These are phyloP conservation scores for Mobula hypostoma DNA, from an alignment of 2,113 vertebrate genomes.

Conservation along the genomic window DNA sequence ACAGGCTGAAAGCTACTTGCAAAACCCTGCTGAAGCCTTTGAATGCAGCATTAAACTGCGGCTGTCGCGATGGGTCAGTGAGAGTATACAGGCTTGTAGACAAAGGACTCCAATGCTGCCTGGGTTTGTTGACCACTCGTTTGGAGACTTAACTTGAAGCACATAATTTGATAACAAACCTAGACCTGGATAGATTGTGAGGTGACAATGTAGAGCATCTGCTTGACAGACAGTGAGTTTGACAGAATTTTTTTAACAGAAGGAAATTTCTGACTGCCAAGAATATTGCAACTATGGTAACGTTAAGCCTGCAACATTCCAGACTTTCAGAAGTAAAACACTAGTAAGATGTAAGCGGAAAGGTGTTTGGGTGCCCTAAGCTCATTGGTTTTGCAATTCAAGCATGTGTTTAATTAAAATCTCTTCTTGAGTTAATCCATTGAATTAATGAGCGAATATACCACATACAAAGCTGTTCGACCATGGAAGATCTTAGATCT, in stretches of 20 bases:
- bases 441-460: neutral
- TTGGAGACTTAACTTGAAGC: too few species aligned
- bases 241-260: neutral
- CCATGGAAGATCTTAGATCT: neutral
- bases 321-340: neutral
- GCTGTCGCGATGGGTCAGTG: neutral
- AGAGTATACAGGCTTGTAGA: neutral
- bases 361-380: neutral
- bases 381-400: neutral
- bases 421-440: neutral
- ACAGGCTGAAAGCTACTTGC: neutral
- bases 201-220: too few species aligned
- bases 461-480: neutral
- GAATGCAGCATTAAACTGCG: neutral
- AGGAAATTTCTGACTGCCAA: neutral
- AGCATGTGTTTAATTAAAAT: neutral
- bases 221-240: neutral
- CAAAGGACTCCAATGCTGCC: neutral
- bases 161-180: neutral
- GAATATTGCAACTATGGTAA: slow-evolving; percentile 8
- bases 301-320: neutral
- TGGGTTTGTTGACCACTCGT: neutral
- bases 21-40: neutral
- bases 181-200: too few species aligned
- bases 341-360: neutral